Evolutionary conservation across 2,113 vertebrate species (phyloP).

Genomic region (Cavia aperea): DNA sequence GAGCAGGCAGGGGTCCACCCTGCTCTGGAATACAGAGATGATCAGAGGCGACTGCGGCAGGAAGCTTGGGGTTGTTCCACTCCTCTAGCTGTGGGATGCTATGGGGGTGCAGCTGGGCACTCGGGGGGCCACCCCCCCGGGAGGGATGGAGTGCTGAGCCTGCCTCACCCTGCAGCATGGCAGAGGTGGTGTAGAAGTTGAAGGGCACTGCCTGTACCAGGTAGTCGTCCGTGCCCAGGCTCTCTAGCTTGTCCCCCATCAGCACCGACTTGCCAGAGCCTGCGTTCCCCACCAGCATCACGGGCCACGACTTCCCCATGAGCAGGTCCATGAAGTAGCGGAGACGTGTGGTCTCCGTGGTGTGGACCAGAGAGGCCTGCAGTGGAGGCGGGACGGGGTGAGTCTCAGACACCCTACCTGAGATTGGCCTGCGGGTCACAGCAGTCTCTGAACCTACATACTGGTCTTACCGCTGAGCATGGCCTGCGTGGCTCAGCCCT

Average conservation of each 20-base stretch:
- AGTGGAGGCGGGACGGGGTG: background rate
- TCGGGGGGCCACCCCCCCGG: too few species aligned
- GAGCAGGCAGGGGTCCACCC: background rate
- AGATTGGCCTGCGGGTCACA: accelerated
- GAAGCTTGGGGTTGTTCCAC: accelerated
- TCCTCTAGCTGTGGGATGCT: background rate
- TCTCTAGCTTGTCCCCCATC: slow-evolving; percentile 77
- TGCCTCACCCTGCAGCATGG: slow-evolving; percentile 80
- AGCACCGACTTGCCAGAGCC: slow-evolving; percentile 80
- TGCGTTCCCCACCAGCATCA: slow-evolving; percentile 82
- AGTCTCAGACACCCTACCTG: accelerated
- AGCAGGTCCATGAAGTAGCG: slow-evolving; percentile 81
- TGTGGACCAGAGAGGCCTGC: slow-evolving; percentile 81
- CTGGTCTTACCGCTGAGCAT: background rate
- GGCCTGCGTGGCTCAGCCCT: accelerated
- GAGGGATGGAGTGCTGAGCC: background rate
- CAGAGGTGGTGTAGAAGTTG: slow-evolving; percentile 83
- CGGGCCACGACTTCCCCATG: slow-evolving; percentile 73
- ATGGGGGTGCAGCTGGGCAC: too few species aligned
- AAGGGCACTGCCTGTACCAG: slow-evolving; percentile 78
- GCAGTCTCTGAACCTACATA: accelerated
- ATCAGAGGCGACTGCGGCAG: background rate
- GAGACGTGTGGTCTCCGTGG: slow-evolving; percentile 75
- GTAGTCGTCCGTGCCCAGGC: slow-evolving; percentile 69
- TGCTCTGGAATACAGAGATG: too few species aligned